phyloP scores from a whole-genome alignment of 2,113 vertebrate genomes.

The Strigops habroptila region DNA sequence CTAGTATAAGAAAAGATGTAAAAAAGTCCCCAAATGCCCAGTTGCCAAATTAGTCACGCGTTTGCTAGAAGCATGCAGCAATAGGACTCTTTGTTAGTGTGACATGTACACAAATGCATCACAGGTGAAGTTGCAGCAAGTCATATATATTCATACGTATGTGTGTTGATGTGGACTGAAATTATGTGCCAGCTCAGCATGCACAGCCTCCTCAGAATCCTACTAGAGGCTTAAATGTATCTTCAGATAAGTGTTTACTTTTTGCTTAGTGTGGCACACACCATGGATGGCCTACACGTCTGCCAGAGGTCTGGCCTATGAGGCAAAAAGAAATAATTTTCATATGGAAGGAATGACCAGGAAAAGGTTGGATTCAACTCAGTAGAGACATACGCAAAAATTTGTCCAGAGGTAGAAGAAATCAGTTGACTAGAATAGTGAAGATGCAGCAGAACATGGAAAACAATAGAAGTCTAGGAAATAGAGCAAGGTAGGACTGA shows the following conservation, averaged over 20 bases:
- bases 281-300: rapidly evolving
- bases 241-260: not conserved
- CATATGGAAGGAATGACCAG: not conserved
- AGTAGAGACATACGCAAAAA: not conserved
- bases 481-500: not conserved
- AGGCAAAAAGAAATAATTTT: not conserved
- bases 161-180: not conserved
- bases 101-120: not conserved
- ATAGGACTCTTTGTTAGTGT: not conserved
- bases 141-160: not conserved
- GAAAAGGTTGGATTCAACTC: not conserved
- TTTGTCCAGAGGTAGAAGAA: not conserved
- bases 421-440: not conserved
- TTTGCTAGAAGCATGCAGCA: not conserved
- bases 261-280: not conserved
- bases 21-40: not conserved
- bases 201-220: not conserved
- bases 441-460: not conserved
- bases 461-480: not conserved
- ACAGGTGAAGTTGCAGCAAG: not conserved
- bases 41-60: not conserved
- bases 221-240: not conserved
- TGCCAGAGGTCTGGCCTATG: not conserved
- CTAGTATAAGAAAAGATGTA: not conserved
- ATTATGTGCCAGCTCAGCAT: not conserved